These are phyloP conservation scores for Drosophila sp. DNA, from an alignment of 1,140 invertebrate genomes.

Conservation along the genomic window DNA sequence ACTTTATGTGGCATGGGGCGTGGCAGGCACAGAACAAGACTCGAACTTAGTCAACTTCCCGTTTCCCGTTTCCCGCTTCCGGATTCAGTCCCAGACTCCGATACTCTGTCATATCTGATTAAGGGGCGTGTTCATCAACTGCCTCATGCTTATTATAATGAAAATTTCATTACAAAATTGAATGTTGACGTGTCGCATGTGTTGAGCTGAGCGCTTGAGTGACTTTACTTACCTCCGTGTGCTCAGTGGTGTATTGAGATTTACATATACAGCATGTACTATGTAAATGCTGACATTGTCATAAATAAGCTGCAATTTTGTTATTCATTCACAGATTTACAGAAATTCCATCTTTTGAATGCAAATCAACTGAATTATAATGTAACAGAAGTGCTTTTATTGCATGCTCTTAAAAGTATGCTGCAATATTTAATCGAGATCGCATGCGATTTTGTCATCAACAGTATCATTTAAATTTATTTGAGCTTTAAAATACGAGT, in stretches of 20 bases:
- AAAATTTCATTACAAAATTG: constrained; percentile 81
- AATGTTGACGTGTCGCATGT: constrained; percentile 81
- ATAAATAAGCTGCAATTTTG: neutral
- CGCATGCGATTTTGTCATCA: too few relatives aligned
- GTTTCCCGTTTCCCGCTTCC: neutral
- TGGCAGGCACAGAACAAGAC: constrained; percentile 24
- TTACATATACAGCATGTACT: neutral
- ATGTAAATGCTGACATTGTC: neutral
- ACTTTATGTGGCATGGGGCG: constrained; percentile 45
- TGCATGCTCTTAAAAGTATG: too few relatives aligned
- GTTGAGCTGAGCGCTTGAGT: constrained; percentile 38
- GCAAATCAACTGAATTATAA: too few relatives aligned
- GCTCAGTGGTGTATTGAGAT: neutral
- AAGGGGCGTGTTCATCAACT: constrained; percentile 35
- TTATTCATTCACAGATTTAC: neutral
- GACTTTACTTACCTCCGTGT: constrained; percentile 4
- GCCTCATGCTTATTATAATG: constrained; percentile 70
- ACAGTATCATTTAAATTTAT: too few relatives aligned
- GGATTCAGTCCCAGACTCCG: constrained; percentile 22
- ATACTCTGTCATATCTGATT: constrained; percentile 11
- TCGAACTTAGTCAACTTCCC: neutral
- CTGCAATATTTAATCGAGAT: too few relatives aligned
- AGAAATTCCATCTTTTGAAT: neutral
- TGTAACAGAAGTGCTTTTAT: neutral
- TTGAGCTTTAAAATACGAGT: too few relatives aligned